Conservation (phyloP, 2,797 vertebrate species). For the Clarias pachynema region DNA sequence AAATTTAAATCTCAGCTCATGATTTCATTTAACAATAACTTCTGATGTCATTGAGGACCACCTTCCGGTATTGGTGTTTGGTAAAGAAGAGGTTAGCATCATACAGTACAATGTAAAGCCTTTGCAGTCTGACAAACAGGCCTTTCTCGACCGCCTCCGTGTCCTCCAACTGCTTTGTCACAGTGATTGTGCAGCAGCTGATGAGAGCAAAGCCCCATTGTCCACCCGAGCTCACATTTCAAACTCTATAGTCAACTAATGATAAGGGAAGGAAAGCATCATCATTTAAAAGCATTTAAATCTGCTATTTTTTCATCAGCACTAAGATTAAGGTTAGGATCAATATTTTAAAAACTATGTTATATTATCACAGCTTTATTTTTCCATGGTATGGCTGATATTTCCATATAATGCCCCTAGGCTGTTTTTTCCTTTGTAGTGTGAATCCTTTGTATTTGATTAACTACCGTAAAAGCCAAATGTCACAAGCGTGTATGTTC, state of each 20-base stretch:
- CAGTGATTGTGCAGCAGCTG: background rate
- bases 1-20: background rate
- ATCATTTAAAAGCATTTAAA: background rate
- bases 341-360: background rate
- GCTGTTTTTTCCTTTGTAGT: background rate
- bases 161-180: conserved; percentile 6
- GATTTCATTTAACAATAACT: background rate
- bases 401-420: background rate
- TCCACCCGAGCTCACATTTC: background rate
- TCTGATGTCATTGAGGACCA: background rate
- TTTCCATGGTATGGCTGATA: background rate
- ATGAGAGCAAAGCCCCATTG: conserved; percentile 9
- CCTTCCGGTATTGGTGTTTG: background rate
- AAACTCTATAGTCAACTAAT: background rate
- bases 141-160: background rate
- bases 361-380: background rate
- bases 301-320: background rate
- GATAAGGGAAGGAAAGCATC: background rate
- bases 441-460: too few relatives aligned
- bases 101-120: background rate
- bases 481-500: background rate
- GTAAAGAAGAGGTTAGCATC: background rate
- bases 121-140: background rate
- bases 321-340: background rate
- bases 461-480: background rate